Evolutionary conservation across 2,888 invertebrate genomes (phyloP), one percentile per base, ranked within the genome.

Genomic region (Cheilosia impressa): DNA sequence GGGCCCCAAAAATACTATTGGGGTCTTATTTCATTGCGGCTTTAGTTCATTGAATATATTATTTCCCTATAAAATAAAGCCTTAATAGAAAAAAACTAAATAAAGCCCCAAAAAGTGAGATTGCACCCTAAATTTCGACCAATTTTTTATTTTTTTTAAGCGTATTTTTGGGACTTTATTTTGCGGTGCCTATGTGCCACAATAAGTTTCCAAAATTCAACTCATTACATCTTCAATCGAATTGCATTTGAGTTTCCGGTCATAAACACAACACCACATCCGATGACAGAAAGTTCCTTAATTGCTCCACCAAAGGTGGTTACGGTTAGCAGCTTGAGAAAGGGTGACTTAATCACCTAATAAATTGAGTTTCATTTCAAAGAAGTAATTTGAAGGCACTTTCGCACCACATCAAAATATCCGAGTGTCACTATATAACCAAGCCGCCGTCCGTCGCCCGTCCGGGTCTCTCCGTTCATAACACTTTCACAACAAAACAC

Each of bases 381-480:
- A 69, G 60, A 71, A 58, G 58, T 58, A 84, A 84, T 84, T 84
- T 84, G 68, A 75, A 80, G 65, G 75, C 65, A 84, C 80, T 84
- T 84, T 84, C 80, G 75, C 84, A 84, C 75, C 80, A 80, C 84
- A 84, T 75, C 78, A 83, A 83, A 83, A 83, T 68, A 79, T 72
- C 55, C 34, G 31, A 60, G 47, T 81, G 57, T 76, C 77, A 52
- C 52, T 22, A 60, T 38, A 58, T 4, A 38, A 4, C 38, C 38
- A 13, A 4, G 38, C 13, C 38, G 38, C 38, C 38, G 38, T 3
- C 38, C 38, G 38, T 3, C 60, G 47, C n/a, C 55, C 7, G 34
- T 31, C 38, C 62, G 24, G 24, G 27, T 34, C 3, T 4, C 50
- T 9, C 45, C 47, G 38, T 19, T 17, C 58, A 57, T 47, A 65